phyloP scores from a whole-genome alignment of 2,888 invertebrate species.

The Andricus curvator region DNA sequence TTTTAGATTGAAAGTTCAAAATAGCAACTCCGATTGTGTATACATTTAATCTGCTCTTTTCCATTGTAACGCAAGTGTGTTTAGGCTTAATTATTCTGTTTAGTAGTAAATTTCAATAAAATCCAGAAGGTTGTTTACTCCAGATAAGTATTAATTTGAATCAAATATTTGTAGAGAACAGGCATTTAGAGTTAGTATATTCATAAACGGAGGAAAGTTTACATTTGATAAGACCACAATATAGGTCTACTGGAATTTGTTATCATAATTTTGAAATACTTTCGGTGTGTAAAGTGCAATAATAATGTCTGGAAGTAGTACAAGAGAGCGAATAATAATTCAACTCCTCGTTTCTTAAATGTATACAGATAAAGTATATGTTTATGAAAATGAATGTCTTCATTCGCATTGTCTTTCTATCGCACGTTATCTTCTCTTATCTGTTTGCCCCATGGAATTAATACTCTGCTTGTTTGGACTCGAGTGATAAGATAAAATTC shows the following conservation, averaged over 20 bases:
- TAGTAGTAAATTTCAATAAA: neutral
- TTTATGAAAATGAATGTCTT: slow-evolving; percentile 37
- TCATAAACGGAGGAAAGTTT: neutral
- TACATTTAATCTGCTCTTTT: too few relatives aligned
- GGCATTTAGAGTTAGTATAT: neutral
- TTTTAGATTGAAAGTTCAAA: too few relatives aligned
- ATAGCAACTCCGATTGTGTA: too few relatives aligned
- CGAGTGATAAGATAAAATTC: slow-evolving; percentile 58
- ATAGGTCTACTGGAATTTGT: slow-evolving; percentile 17
- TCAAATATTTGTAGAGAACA: neutral
- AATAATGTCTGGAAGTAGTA: slow-evolving; percentile 12
- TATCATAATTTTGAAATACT: slow-evolving; percentile 23
- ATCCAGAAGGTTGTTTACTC: neutral
- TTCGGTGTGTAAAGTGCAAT: slow-evolving; percentile 4
- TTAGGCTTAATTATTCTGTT: neutral
- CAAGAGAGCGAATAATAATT: slow-evolving; percentile 28
- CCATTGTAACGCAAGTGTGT: too few relatives aligned
- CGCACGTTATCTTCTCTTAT: slow-evolving; percentile 50
- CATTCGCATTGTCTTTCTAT: slow-evolving; percentile 32
- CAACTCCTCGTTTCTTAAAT: slow-evolving; percentile 3
- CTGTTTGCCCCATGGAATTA: slow-evolving; percentile 64
- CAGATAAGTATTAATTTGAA: neutral
- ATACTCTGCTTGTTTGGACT: slow-evolving; percentile 55
- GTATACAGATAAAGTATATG: slow-evolving; percentile 32
- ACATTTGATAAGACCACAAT: slow-evolving; percentile 1